Evolutionary conservation across 2,888 invertebrate genomes (phyloP), one percentile per base, ranked within the genome.

Genomic region (Tridacna crocea): DNA sequence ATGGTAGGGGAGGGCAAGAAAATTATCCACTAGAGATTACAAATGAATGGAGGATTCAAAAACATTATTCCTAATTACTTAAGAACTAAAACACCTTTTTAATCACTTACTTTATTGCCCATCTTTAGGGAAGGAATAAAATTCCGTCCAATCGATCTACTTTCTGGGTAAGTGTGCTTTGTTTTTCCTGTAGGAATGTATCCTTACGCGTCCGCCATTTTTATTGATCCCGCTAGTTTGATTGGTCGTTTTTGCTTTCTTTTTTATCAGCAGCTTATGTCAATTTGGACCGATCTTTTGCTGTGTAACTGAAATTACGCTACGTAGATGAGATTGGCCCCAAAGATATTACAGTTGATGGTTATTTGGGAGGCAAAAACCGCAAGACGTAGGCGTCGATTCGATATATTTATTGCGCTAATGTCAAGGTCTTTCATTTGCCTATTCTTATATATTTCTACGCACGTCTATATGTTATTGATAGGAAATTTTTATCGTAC

Each of bases 51-150:
- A 55, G 6, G 55, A 55, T 3, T 55, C 19, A 19, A 55, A 55
- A 15, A 55, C 65, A 65, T 65, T 65, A 65, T 48, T 68, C n/a
- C 11, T 68, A 68, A 68, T 68, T 68, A 68, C 68, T 68, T 48
- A 2, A 48, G 48, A 46, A 48, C 36, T n/a, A 19, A 46, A 47
- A 68, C 68, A 68, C 47, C 48, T n/a, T 46, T 36, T 68, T 68
- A 68, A 68, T 48, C 22, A 24, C 73, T 55, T 73, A 24, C 13
- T 73, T 60, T 73, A 60, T 60, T 58, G 73, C 73, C 19, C 60
- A 60, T 73, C 73, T 73, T 58, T 27, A 55, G 72, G 72, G 8
- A 26, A 26, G 72, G 17, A 72, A 72, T 58, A 72, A 73, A 60
- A 55, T 73, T 22, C n/a, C 73, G 24, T 73, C 51, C 17, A 6